Conservation (phyloP, 2,797 vertebrate species). For the Squalus acanthias region DNA sequence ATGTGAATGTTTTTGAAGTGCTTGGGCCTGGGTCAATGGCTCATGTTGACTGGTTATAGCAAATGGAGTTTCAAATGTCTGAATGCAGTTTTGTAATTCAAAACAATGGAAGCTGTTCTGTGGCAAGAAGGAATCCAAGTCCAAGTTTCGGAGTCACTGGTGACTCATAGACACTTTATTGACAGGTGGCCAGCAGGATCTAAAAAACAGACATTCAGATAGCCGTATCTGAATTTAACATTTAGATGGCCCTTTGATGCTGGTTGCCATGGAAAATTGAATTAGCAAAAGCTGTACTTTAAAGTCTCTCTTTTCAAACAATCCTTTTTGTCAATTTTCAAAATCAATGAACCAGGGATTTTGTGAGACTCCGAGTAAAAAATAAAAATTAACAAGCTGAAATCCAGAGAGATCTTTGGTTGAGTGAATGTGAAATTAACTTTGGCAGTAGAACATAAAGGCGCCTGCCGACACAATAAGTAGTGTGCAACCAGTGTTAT, state of each 20-base stretch:
- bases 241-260: neutral
- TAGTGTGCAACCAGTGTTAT: neutral
- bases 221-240: neutral
- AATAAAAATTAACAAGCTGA: neutral
- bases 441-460: neutral
- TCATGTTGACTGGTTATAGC: neutral
- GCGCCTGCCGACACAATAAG: too few species aligned
- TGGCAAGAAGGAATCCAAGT: neutral
- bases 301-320: neutral
- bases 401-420: neutral
- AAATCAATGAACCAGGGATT: neutral
- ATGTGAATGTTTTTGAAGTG: neutral
- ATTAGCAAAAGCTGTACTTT: neutral
- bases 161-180: neutral
- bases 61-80: neutral
- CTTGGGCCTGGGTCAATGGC: neutral
- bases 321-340: neutral
- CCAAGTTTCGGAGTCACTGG: neutral
- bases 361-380: neutral
- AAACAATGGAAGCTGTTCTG: neutral
- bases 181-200: neutral
- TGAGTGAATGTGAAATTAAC: neutral
- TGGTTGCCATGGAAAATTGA: neutral
- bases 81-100: neutral
- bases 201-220: neutral